These are phyloP conservation scores for Sarotherodon lohbergeri DNA, from an alignment of 2,113 vertebrate genomes.

Conservation along the genomic window DNA sequence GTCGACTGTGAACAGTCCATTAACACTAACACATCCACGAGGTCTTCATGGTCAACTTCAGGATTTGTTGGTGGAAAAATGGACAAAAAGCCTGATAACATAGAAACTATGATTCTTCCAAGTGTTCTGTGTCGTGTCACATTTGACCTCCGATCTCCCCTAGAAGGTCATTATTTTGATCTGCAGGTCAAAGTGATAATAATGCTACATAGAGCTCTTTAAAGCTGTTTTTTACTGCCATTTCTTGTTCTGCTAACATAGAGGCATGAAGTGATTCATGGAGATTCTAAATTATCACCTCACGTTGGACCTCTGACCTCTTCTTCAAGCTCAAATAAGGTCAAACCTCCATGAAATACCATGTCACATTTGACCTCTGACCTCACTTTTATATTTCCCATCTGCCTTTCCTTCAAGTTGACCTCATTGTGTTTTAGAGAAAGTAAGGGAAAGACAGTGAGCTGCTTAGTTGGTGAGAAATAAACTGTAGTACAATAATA, in stretches of 20 bases:
- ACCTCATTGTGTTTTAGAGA: neutral
- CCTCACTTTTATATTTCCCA: neutral
- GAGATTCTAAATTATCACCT: neutral
- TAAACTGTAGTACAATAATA: neutral
- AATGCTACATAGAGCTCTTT: neutral
- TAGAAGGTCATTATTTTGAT: neutral
- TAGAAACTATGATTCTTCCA: neutral
- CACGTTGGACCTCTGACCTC: fast-evolving
- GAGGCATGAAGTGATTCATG: fast-evolving
- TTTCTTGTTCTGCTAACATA: neutral
- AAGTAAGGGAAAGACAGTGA: neutral
- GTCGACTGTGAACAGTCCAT: neutral
- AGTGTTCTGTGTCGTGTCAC: neutral
- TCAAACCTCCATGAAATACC: neutral
- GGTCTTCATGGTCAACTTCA: neutral
- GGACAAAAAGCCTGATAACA: neutral
- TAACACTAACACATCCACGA: neutral
- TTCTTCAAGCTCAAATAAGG: neutral
- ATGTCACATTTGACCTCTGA: neutral
- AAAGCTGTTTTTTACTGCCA: neutral
- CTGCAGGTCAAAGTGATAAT: neutral
- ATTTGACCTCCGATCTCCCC: neutral
- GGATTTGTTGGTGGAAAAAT: neutral
- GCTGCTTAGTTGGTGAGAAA: neutral
- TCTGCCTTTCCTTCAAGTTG: neutral